These are phyloP conservation scores for Heliconius hewitsoni DNA, from an alignment of 1,140 invertebrate species.

Conservation along the genomic window DNA sequence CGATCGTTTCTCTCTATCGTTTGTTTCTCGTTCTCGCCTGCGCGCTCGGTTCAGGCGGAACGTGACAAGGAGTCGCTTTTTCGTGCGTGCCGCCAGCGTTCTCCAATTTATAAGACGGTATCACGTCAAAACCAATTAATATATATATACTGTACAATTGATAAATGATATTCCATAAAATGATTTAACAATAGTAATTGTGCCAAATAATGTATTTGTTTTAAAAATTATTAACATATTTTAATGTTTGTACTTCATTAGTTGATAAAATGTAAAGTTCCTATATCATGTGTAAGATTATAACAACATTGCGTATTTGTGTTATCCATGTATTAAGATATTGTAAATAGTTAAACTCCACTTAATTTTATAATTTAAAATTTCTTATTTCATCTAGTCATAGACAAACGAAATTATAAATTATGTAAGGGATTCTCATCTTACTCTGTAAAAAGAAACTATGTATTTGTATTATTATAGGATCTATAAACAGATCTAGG, in stretches of 20 bases:
- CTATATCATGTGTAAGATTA: slow-evolving; percentile 35
- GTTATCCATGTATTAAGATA: slow-evolving; percentile 7
- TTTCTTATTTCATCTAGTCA: slow-evolving; percentile 15
- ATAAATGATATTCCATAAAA: not conserved
- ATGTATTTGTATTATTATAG: not conserved
- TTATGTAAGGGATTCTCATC: not conserved
- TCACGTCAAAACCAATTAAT: no score
- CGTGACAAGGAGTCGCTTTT: no score
- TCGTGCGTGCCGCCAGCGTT: no score
- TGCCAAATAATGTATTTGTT: slow-evolving; percentile 15
- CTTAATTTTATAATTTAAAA: slow-evolving; percentile 1
- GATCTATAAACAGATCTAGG: not conserved
- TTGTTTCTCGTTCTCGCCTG: no score
- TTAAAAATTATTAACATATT: not conserved
- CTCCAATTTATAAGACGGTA: no score
- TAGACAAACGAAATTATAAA: slow-evolving; percentile 13
- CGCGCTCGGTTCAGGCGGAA: no score
- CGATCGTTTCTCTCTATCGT: no score
- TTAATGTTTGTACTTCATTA: slow-evolving; percentile 22
- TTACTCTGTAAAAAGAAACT: not conserved
- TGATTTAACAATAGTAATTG: slow-evolving; percentile 18
- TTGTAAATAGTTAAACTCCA: slow-evolving; percentile 2
- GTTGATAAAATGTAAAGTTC: slow-evolving; percentile 52
- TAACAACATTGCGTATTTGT: slow-evolving; percentile 14
- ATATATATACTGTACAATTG: no score